A percentile compares a stretch with the other conserved stretches of the same genome.
Evolutionary conservation across 2,888 invertebrate species (phyloP).

Genomic region (Nephrocerus scutellatus): DNA sequence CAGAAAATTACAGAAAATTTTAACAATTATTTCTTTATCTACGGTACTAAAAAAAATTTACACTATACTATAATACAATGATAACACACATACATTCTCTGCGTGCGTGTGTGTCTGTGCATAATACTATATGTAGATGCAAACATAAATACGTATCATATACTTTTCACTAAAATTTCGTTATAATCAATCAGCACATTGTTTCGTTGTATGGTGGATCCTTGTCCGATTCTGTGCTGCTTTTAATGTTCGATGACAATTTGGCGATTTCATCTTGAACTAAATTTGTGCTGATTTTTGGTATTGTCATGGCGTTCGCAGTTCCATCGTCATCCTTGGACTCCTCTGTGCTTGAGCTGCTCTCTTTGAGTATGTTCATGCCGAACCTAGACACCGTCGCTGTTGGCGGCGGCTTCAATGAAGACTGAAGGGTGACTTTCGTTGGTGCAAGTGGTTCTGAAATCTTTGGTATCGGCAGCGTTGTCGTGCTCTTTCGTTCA

Average conservation of each 20-base stretch:
- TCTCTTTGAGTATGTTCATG: slow-evolving; percentile 46
- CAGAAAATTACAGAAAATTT: too few species aligned
- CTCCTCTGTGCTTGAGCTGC: slow-evolving; percentile 48
- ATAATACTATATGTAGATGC: too few species aligned
- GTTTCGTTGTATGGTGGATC: slow-evolving; percentile 48
- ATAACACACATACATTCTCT: too few species aligned
- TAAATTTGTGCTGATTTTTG: slow-evolving; percentile 45
- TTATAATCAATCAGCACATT: slow-evolving; percentile 48
- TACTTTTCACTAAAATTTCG: too few species aligned
- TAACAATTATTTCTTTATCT: too few species aligned
- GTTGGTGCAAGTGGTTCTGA: background rate
- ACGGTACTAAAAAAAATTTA: too few species aligned
- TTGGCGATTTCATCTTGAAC: slow-evolving; percentile 49
- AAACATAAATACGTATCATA: too few species aligned
- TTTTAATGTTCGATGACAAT: slow-evolving; percentile 47
- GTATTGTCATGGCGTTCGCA: slow-evolving; percentile 32
- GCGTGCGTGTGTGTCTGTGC: too few species aligned
- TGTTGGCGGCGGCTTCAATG: slow-evolving; percentile 39
- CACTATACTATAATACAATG: too few species aligned
- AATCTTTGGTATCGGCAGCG: slow-evolving; percentile 10
- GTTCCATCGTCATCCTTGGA: slow-evolving; percentile 39
- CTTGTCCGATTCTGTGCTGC: slow-evolving; percentile 47
- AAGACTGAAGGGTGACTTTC: slow-evolving; percentile 38
- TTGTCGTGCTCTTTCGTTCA: too few species aligned
- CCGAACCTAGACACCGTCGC: slow-evolving; percentile 36